Evolutionary conservation across 2,113 vertebrate species (phyloP), one percentile per base, ranked within the genome.

Genomic region (Entomyzon cyanotis): DNA sequence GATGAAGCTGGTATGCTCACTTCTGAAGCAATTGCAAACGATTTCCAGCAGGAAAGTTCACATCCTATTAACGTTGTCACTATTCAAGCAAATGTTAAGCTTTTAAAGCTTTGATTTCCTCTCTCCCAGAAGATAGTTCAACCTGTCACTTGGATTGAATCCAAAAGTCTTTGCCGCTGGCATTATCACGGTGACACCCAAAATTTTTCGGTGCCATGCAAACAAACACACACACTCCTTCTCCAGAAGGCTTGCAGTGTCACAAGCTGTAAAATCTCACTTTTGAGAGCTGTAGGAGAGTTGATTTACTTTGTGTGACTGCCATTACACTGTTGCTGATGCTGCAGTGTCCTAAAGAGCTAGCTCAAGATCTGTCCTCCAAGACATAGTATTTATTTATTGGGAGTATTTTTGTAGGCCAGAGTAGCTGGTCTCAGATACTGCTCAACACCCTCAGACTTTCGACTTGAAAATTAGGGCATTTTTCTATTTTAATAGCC

Each of bases 21-120:
- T 93, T 87, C 70, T 65, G 21, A 87, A 95, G 37, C 44, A 50
- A 44, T 59, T 84, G 39, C 73, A 86, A 87, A 89, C 20, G 58
- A 13, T 49, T 90, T 74, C 58, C 63, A 73, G 44, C 64, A 67
- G 25, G 46, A 19, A 80, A 41, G 49, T 75, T 91, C 52, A 46
- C 24, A 30, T 81, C 47, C 31, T 70, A 33, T 90, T 91, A 71
- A 56, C 4, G 4, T 85, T 86, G 63, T 78, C 53, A 7, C 46
- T 52, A 11, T 58, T 52, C 1, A 12, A 89, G n/a, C 20, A 62
- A 93, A 89, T 46, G 23, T 73, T 84, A 69, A 69, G 62, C 64
- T 87, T 89, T 67, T 64, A 64, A 93, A 78, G 35, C 52, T 71
- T 56, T 5, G 20, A 46, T 84, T 73, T 91, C 30, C 1, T 9